Percentiles rank a stretch among this genome's conserved stretches.
phyloP scores from a whole-genome alignment of 1,140 invertebrate genomes.

The Temnothorax longispinosus region DNA sequence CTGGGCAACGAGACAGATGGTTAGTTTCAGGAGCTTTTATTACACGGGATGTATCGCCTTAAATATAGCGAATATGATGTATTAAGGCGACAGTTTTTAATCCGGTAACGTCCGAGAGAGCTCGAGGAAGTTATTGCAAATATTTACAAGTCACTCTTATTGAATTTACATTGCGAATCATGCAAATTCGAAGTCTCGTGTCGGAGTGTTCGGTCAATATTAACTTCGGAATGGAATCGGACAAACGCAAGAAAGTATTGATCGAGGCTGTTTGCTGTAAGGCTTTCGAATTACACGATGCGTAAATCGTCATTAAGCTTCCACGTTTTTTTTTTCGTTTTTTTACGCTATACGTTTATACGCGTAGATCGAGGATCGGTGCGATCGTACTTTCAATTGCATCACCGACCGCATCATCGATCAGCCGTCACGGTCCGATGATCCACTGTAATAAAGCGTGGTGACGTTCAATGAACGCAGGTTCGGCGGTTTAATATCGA shows the following conservation, averaged over 20 bases:
- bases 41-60: neutral
- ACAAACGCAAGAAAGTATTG: constrained; percentile 58
- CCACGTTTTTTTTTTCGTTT: neutral
- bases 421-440: constrained; percentile 1
- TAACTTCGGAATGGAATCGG: constrained; percentile 60
- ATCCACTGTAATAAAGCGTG: constrained; percentile 2
- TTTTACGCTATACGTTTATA: neutral
- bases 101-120: neutral
- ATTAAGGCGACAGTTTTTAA: neutral
- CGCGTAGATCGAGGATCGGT: neutral
- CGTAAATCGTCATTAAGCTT: constrained; percentile 59
- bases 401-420: constrained; percentile 38
- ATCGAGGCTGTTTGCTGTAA: constrained; percentile 51
- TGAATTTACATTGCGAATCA: constrained; percentile 47
- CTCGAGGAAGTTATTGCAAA: constrained; percentile 18
- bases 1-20: constrained; percentile 6
- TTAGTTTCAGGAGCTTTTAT: constrained; percentile 6
- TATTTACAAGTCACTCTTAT: constrained; percentile 12
- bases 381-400: constrained; percentile 28
- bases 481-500: constrained; percentile 24
- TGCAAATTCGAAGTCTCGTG: neutral
- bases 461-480: constrained; percentile 12
- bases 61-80: neutral
- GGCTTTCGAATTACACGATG: constrained; percentile 9
- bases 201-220: constrained; percentile 66